Conservation (phyloP, 2,888 invertebrate species). For the Sturmia bella region DNA sequence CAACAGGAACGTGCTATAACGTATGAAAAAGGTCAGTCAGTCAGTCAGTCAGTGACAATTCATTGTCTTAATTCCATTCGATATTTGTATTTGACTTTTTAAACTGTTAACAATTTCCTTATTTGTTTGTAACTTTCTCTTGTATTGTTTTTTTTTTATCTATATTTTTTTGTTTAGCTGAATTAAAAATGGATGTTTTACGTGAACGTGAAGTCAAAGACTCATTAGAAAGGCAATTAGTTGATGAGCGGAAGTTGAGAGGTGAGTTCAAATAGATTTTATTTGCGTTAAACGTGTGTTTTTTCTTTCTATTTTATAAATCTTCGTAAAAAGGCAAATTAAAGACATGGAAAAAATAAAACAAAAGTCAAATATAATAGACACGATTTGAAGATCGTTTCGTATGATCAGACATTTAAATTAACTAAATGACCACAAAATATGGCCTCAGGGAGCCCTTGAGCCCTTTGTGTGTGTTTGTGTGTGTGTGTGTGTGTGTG, state of each 20-base stretch:
- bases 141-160: constrained; percentile 35
- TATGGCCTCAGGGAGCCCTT: constrained; percentile 27
- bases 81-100: neutral
- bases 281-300: constrained; percentile 37
- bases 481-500: neutral
- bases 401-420: constrained; percentile 42
- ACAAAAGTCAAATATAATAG: constrained; percentile 19
- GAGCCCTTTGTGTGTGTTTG: neutral
- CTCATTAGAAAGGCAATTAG: constrained; percentile 94
- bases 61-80: neutral
- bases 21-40: constrained; percentile 94
- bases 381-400: constrained; percentile 55
- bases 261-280: constrained; percentile 85
- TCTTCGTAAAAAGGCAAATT: neutral
- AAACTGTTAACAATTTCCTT: constrained; percentile 26
- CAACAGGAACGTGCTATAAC: constrained; percentile 97
- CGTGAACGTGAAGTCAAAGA: constrained; percentile 96
- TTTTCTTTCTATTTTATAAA: neutral
- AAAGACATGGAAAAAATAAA: constrained; percentile 7
- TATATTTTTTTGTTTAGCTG: constrained; percentile 84
- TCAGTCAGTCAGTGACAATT: neutral
- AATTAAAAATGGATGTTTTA: constrained; percentile 96
- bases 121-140: constrained; percentile 55
- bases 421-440: constrained; percentile 52
- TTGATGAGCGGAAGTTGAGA: constrained; percentile 96